Conservation (phyloP, 2,888 invertebrate genomes). For the Crematogaster levior region DNA sequence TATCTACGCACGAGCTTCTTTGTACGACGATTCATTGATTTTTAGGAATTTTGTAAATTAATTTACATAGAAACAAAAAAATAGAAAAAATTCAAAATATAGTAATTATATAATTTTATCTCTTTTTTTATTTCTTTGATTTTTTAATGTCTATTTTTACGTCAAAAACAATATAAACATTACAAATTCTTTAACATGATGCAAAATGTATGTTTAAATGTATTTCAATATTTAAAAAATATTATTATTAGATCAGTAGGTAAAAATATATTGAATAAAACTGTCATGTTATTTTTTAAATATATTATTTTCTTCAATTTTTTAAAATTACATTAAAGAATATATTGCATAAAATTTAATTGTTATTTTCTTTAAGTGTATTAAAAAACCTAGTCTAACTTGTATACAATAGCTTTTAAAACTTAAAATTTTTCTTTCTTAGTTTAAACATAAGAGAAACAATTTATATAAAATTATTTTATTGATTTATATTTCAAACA, state of each 20-base stretch:
- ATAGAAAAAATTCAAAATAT: not conserved
- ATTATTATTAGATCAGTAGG: not conserved
- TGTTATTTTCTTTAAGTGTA: not conserved
- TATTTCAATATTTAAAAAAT: not conserved
- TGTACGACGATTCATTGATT: conserved; percentile 26
- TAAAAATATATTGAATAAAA: not conserved
- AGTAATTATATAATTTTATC: not conserved
- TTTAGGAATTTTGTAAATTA: conserved; percentile 26
- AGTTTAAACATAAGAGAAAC: not conserved
- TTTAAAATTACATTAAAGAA: no score
- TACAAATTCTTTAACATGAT: not conserved
- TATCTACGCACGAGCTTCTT: conserved; percentile 40
- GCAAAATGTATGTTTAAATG: not conserved
- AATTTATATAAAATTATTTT: not conserved
- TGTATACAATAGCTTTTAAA: not conserved
- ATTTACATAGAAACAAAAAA: not conserved
- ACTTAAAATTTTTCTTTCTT: not conserved
- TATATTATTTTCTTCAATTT: no score
- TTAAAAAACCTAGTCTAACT: not conserved
- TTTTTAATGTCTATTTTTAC: not conserved
- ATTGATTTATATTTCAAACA: conserved; percentile 5
- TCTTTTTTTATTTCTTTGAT: not conserved
- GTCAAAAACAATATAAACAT: not conserved
- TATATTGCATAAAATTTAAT: no score
- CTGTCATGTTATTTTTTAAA: not conserved